phyloP scores from a whole-genome alignment of 2,888 invertebrate genomes.

The Auanema freiburgensis region DNA sequence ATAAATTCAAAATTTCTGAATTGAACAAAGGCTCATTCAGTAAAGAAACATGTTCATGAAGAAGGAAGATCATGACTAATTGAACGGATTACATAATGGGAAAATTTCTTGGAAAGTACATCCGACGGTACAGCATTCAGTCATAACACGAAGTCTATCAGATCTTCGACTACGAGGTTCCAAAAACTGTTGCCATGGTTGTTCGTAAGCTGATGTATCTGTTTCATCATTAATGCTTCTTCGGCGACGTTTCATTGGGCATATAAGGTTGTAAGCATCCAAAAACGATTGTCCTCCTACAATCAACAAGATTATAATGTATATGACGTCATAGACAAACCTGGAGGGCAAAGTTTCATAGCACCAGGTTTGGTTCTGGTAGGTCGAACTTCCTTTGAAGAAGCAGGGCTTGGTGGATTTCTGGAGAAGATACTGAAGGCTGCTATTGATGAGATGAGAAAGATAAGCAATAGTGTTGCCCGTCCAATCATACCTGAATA shows the following conservation, averaged over 20 bases:
- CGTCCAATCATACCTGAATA: no score
- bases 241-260: conserved; percentile 41
- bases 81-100: conserved; percentile 40
- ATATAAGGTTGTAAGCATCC: conserved; percentile 44
- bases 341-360: conserved; percentile 47
- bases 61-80: conserved; percentile 14
- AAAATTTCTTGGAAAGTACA: conserved; percentile 44
- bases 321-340: no score
- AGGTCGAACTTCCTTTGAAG: conserved; percentile 23
- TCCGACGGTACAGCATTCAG: conserved; percentile 39
- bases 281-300: conserved; percentile 43
- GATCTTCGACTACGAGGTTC: conserved; percentile 14
- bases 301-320: conserved; percentile 10
- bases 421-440: no score
- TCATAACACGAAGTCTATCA: conserved; percentile 22
- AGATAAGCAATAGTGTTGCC: no score
- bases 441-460: no score
- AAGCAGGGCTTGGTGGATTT: conserved; percentile 20
- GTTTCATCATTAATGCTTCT: conserved; percentile 25
- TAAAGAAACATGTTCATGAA: no score
- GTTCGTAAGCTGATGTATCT: conserved; percentile 10
- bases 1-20: neutral
- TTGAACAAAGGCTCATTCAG: no score
- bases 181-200: conserved; percentile 12
- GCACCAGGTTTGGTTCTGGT: conserved; percentile 32